These are phyloP conservation scores for Takifugu ocellatus DNA, from an alignment of 2,797 vertebrate genomes.

Conservation along the genomic window DNA sequence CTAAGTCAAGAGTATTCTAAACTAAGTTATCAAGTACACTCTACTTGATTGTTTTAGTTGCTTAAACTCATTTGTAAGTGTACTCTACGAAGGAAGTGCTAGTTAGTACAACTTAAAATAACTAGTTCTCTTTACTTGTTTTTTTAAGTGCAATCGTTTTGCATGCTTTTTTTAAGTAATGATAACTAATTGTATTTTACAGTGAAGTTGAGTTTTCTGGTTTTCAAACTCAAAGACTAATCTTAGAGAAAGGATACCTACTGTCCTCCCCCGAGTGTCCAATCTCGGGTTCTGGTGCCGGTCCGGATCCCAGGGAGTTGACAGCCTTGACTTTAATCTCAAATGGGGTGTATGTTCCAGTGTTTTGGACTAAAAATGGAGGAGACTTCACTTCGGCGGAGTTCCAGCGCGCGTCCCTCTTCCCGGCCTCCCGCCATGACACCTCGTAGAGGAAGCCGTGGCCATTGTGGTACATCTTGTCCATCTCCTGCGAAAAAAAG, in stretches of 20 bases:
- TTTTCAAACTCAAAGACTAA: no score
- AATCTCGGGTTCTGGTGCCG: constrained; percentile 47
- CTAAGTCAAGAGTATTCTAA: no score
- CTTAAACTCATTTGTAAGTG: no score
- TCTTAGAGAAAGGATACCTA: constrained; percentile 31
- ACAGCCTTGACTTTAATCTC: constrained; percentile 84
- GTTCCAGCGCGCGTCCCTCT: constrained; percentile 56
- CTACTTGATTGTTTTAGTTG: no score
- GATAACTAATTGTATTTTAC: no score
- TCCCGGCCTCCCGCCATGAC: constrained; percentile 72
- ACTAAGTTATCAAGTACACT: no score
- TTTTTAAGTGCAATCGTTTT: no score
- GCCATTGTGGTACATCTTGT: constrained; percentile 72
- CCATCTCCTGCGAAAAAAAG: constrained; percentile 62
- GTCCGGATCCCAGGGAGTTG: constrained; percentile 77
- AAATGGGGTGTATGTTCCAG: constrained; percentile 78
- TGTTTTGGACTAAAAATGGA: constrained; percentile 71
- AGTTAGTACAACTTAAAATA: no score
- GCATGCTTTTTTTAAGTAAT: no score
- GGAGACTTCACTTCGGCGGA: constrained; percentile 50
- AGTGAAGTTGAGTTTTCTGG: background rate
- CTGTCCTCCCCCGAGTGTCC: constrained; percentile 86
- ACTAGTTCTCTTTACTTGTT: no score
- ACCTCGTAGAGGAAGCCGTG: constrained; percentile 80
- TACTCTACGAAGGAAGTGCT: no score